These are phyloP conservation scores for Prietella phreatophila DNA, from an alignment of 2,113 vertebrate genomes.

Conservation along the genomic window DNA sequence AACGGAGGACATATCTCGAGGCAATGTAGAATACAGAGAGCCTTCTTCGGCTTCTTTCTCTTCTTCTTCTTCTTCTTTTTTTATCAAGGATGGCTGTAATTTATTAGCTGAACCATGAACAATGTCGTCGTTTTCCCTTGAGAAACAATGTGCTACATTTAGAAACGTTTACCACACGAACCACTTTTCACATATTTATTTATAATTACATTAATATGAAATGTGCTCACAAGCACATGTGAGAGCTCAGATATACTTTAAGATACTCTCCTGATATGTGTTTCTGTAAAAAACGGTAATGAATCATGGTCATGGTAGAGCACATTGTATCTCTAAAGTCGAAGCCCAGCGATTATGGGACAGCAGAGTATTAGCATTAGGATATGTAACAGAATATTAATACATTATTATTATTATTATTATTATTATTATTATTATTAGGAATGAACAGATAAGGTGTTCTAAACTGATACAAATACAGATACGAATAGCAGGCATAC, in stretches of 20 bases:
- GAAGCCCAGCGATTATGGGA: not conserved
- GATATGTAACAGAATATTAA: not conserved
- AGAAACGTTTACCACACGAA: constrained; percentile 38
- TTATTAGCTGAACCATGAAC: constrained; percentile 45
- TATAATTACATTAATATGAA: constrained; percentile 41
- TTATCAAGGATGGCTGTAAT: constrained; percentile 40
- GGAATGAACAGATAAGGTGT: not conserved
- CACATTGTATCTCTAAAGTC: not conserved
- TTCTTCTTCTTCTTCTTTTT: constrained; percentile 17
- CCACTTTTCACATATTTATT: constrained; percentile 29
- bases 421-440: not conserved
- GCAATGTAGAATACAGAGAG: constrained; percentile 44
- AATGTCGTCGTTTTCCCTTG: constrained; percentile 40
- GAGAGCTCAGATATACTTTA: constrained; percentile 35
- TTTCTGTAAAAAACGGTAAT: not conserved
- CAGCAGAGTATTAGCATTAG: not conserved
- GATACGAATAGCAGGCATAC: not conserved
- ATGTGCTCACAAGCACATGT: constrained; percentile 30
- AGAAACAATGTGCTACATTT: constrained; percentile 44
- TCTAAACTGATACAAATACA: not conserved
- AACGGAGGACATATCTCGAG: constrained; percentile 51
- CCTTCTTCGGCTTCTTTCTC: not conserved
- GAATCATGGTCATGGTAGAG: not conserved
- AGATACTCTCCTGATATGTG: constrained; percentile 3
- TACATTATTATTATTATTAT: no score